phyloP scores from a whole-genome alignment of 2,888 invertebrate genomes.

The Dorcus parallelipipedus region DNA sequence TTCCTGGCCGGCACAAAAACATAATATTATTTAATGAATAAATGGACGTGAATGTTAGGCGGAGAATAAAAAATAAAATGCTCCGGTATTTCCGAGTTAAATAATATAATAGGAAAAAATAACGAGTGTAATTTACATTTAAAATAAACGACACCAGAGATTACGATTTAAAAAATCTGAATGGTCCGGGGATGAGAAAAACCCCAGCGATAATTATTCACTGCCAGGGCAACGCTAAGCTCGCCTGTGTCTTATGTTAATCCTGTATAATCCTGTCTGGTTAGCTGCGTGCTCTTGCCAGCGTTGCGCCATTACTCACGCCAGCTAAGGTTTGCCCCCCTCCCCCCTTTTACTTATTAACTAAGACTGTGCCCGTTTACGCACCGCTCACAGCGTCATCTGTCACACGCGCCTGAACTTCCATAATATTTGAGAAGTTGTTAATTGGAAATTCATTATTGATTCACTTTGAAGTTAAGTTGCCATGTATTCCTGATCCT shows the following conservation, averaged over 20 bases:
- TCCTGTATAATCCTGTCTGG: conserved; percentile 49
- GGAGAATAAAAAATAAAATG: not conserved
- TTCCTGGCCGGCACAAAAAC: too few relatives aligned
- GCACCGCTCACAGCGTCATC: conserved; percentile 13
- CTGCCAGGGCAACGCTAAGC: conserved; percentile 49
- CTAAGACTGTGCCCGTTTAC: conserved; percentile 7
- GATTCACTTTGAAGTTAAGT: not conserved
- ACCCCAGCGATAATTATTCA: conserved; percentile 42
- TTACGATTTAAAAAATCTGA: conserved; percentile 30
- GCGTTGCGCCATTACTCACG: conserved; percentile 44
- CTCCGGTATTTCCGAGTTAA: conserved; percentile 5
- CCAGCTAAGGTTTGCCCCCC: conserved; percentile 11
- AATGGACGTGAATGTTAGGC: not conserved
- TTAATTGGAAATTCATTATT: conserved; percentile 11
- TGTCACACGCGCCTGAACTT: conserved; percentile 2
- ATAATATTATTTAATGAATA: too few relatives aligned
- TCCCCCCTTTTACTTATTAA: conserved; percentile 8
- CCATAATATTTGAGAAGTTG: conserved; percentile 1
- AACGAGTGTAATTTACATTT: conserved; percentile 33
- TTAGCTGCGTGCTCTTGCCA: conserved; percentile 45
- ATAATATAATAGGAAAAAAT: conserved; percentile 22
- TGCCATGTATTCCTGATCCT: not conserved
- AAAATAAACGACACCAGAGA: conserved; percentile 40
- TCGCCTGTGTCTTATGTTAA: conserved; percentile 51
- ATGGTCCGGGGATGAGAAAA: conserved; percentile 10